Percentiles rank a stretch among this genome's conserved stretches.
Conservation (phyloP, 2,888 invertebrate species). For the Rapana venosa region DNA sequence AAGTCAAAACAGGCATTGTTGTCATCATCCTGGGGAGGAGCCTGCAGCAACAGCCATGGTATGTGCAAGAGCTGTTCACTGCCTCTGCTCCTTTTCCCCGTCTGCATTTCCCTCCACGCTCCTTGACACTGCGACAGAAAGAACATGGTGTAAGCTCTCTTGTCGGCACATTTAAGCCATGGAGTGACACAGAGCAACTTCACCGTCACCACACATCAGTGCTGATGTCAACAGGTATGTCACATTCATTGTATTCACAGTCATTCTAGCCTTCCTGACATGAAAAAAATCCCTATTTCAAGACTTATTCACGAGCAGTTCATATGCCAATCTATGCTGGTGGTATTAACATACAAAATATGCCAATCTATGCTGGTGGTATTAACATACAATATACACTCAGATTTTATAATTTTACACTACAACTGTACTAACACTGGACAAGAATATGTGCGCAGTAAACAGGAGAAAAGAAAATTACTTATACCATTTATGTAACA, state of each 20-base stretch:
- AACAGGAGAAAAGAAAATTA: background rate
- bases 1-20: too few relatives aligned
- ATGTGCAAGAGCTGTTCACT: slow-evolving; percentile 1
- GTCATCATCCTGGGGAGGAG: background rate
- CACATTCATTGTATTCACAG: background rate
- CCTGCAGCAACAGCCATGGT: background rate
- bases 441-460: background rate
- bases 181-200: slow-evolving; percentile 29
- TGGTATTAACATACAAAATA: too few relatives aligned
- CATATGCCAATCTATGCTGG: too few relatives aligned
- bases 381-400: too few relatives aligned
- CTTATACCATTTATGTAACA: too few relatives aligned
- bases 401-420: too few relatives aligned
- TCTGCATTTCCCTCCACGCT: background rate
- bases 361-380: too few relatives aligned
- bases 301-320: too few relatives aligned
- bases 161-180: background rate
- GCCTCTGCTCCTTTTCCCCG: background rate
- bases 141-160: slow-evolving; percentile 46
- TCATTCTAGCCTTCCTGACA: too few relatives aligned
- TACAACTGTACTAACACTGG: too few relatives aligned
- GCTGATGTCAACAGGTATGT: background rate
- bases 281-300: too few relatives aligned
- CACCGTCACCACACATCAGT: slow-evolving; percentile 9
- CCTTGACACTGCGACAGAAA: slow-evolving; percentile 25